phyloP scores from a whole-genome alignment of 2,113 vertebrate genomes.

The Mustelus asterias region DNA sequence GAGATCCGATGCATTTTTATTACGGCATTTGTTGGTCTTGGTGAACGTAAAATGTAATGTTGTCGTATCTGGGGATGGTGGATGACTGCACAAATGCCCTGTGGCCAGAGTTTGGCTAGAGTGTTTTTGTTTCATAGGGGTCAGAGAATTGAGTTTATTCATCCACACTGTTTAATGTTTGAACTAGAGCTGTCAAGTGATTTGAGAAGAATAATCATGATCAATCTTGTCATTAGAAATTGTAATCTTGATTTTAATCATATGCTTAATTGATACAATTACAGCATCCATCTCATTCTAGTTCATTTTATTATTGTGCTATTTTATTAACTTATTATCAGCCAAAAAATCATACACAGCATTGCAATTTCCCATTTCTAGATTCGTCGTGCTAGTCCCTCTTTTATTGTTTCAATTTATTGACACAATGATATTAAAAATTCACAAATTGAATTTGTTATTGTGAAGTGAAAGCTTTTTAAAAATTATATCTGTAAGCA shows the following conservation, averaged over 20 bases:
- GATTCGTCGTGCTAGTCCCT: background rate
- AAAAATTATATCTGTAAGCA: background rate
- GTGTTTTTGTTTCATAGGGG: background rate
- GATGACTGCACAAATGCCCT: background rate
- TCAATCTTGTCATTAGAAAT: background rate
- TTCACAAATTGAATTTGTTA: background rate
- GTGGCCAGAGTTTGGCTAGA: background rate
- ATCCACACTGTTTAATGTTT: background rate
- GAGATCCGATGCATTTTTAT: background rate
- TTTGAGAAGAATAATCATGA: background rate
- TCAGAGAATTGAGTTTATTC: background rate
- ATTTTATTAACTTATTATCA: background rate
- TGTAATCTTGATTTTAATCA: background rate
- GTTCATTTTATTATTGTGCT: background rate
- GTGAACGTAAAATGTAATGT: background rate
- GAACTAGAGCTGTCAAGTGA: background rate
- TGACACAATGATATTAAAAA: background rate
- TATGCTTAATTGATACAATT: background rate
- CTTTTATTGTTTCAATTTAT: background rate
- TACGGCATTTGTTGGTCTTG: background rate
- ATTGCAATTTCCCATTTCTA: background rate
- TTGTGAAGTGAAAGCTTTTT: background rate
- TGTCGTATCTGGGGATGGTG: background rate
- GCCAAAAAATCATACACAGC: background rate
- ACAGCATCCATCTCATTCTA: background rate